Percentiles rank a stretch among this genome's conserved stretches.
These are phyloP conservation scores for Hydrolagus colliei DNA, from an alignment of 2,797 vertebrate genomes.

Conservation along the genomic window DNA sequence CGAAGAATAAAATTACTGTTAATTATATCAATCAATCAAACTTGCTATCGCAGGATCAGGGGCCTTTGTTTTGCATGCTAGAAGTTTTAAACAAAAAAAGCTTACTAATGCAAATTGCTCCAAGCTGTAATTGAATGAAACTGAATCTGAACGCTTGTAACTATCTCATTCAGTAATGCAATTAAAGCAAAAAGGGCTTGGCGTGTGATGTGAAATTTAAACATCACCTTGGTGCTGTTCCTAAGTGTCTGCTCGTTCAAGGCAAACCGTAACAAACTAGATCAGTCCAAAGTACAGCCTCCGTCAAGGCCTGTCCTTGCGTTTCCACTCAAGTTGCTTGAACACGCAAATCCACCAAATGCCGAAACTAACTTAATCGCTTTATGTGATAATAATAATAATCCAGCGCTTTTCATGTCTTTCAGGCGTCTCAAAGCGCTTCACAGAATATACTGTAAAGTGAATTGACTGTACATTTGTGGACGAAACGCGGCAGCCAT, in stretches of 20 bases:
- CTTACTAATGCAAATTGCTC: slow-evolving; percentile 7
- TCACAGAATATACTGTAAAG: too few species aligned
- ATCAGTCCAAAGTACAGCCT: not conserved
- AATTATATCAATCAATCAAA: slow-evolving; percentile 34
- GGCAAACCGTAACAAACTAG: not conserved
- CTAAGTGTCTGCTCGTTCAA: not conserved
- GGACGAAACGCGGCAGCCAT: too few species aligned
- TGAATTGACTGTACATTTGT: too few species aligned
- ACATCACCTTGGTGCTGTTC: not conserved
- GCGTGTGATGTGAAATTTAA: slow-evolving; percentile 17
- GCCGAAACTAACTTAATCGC: too few species aligned
- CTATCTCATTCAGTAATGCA: not conserved
- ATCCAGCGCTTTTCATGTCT: too few species aligned
- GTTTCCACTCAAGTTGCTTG: not conserved
- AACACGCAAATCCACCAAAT: not conserved
- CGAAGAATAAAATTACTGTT: slow-evolving; percentile 27
- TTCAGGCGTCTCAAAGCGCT: too few species aligned
- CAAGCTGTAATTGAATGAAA: slow-evolving; percentile 18
- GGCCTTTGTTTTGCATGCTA: slow-evolving; percentile 3
- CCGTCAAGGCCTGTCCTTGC: not conserved
- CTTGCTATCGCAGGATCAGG: not conserved
- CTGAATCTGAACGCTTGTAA: not conserved
- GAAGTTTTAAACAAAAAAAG: slow-evolving; percentile 24
- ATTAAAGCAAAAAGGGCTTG: not conserved
- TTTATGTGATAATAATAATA: too few species aligned